Evolutionary conservation across 2,797 vertebrate species (phyloP), one percentile per base, ranked within the genome.

Genomic region (Delichon dasypus): DNA sequence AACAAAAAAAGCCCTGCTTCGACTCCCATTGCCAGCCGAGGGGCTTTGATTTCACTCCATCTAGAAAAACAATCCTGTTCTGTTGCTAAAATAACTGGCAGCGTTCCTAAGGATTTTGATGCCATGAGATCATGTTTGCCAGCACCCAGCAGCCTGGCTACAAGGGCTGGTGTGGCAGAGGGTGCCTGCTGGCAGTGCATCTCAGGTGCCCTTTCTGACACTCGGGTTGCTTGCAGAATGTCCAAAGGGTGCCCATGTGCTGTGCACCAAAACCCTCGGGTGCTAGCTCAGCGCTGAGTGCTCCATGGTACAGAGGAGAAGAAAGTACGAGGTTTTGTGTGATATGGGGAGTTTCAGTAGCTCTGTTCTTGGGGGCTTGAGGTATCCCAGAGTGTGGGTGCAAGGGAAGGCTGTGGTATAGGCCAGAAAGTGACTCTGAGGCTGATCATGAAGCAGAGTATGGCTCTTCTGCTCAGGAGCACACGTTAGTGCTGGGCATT

Each of bases 251-350:
- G 13, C 82, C 34, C 23, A 0, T 1, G 34, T 2, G 3, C 42
- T 0, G 19, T 2, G 9, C 42, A 32, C 61, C 62, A 36, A 64
- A 83, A 1, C 15, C n/a, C 42, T 7, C 0, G 1, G 2, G 5
- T 7, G 30, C n/a, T 2, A 45, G 34, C 29, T 80, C 27, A 20
- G 40, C 0, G 0, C 72, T 2, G 16, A n/a, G 26, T 1, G 13
- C 34, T 66, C 50, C 5, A 0, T 0, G 7, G 10, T n/a, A 42
- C 0, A 0, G 54, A 20, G 42, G 19, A 27, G 20, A 8, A 40
- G 27, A 48, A 48, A 26, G 3, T 7, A 12, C 0, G 0, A 11
- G 36, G 5, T 21, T 22, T 60, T 44, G 16, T 30, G 21, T 51
- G 19, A 12, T 9, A 20, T 13, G 32, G 22, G 53, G 6, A 16